These are phyloP conservation scores for Epirrhoe tristata DNA, from an alignment of 2,888 invertebrate species.

Conservation along the genomic window DNA sequence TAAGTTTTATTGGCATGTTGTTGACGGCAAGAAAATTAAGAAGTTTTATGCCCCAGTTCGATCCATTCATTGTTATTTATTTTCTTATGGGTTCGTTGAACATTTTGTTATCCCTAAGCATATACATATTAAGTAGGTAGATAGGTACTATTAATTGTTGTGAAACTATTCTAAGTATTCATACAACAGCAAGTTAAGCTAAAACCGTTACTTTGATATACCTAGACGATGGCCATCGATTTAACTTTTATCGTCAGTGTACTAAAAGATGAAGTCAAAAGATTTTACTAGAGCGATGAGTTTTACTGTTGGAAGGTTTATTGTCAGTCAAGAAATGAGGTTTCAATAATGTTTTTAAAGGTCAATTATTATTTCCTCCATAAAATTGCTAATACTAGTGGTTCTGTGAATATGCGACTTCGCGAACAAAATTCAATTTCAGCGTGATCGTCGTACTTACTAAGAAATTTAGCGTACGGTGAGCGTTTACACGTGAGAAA, in stretches of 20 bases:
- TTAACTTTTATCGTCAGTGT: slow-evolving; percentile 2
- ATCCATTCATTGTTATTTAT: slow-evolving; percentile 4
- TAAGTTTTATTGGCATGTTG: slow-evolving; percentile 16
- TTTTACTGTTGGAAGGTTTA: neutral
- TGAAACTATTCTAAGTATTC: too few species aligned
- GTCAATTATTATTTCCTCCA: neutral
- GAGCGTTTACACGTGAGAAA: too few species aligned
- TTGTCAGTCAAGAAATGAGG: neutral
- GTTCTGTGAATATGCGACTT: too few species aligned
- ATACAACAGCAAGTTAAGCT: neutral
- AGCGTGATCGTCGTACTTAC: too few species aligned
- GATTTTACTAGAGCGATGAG: slow-evolving; percentile 1
- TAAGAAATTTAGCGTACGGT: too few species aligned
- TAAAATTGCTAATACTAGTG: too few species aligned
- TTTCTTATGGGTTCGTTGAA: neutral
- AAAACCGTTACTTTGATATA: neutral
- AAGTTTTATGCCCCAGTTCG: slow-evolving; percentile 13
- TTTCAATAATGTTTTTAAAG: neutral
- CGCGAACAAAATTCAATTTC: too few species aligned
- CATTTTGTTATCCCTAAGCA: slow-evolving; percentile 3
- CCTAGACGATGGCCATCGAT: slow-evolving; percentile 5
- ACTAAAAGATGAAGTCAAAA: slow-evolving; percentile 4
- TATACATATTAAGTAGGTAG: too few species aligned
- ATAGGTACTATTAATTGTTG: too few species aligned
- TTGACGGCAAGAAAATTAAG: slow-evolving; percentile 15